phyloP scores from a whole-genome alignment of 2,113 vertebrate species.

The Plecturocebus donacophilus region DNA sequence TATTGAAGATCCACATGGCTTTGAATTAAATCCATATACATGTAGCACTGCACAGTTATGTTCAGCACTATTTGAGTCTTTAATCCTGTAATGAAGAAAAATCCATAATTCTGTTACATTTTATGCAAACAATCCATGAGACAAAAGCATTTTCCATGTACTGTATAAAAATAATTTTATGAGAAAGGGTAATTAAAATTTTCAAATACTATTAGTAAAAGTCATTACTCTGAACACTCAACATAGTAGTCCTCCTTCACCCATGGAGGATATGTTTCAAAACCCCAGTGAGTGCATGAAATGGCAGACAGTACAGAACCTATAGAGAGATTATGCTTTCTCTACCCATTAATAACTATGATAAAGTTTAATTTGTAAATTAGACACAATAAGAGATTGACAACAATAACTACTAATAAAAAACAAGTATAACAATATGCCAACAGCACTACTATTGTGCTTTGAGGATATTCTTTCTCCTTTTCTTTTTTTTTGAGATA shows the following conservation, averaged over 20 bases:
- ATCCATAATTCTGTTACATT: background rate
- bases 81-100: background rate
- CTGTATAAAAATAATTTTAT: background rate
- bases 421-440: background rate
- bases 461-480: background rate
- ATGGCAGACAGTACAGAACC: background rate
- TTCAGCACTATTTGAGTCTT: accelerated
- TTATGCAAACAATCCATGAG: background rate
- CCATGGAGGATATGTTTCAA: background rate
- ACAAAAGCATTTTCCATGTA: background rate
- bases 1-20: accelerated
- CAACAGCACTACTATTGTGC: background rate
- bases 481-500: too few species aligned
- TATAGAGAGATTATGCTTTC: too few species aligned
- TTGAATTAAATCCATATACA: accelerated
- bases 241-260: background rate
- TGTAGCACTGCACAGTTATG: background rate
- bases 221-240: background rate
- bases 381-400: background rate
- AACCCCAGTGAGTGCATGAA: background rate
- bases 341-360: background rate
- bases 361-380: background rate
- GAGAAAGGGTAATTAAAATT: background rate
- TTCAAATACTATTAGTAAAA: background rate
- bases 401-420: background rate